phyloP scores from a whole-genome alignment of 2,797 vertebrate genomes.

The Galaxias olidus region DNA sequence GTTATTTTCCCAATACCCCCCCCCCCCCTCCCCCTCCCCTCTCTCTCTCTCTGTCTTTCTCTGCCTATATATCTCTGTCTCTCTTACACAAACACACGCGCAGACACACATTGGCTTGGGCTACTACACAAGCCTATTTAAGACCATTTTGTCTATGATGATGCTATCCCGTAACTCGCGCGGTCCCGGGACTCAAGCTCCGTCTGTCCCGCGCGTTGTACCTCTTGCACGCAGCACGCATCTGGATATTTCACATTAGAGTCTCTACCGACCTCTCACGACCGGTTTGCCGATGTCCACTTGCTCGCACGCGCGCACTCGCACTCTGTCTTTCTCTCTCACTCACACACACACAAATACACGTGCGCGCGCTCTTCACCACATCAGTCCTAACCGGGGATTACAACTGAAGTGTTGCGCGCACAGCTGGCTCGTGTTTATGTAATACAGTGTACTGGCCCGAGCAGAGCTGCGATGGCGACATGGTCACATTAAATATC shows the following conservation, averaged over 20 bases:
- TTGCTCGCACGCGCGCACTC: constrained; percentile 8
- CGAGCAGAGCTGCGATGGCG: constrained; percentile 32
- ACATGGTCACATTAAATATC: constrained; percentile 49
- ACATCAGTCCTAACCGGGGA: constrained; percentile 18
- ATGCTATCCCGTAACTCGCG: constrained; percentile 22
- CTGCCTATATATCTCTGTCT: constrained; percentile 49
- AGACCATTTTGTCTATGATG: background rate
- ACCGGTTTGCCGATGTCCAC: constrained; percentile 17
- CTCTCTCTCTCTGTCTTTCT: background rate
- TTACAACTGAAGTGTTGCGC: constrained; percentile 51
- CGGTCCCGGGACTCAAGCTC: constrained; percentile 19
- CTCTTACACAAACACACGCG: background rate
- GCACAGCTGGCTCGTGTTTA: constrained; percentile 47
- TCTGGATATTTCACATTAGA: background rate
- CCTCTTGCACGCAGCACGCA: constrained; percentile 31
- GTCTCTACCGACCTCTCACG: constrained; percentile 44
- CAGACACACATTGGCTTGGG: background rate
- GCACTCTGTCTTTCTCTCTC: background rate
- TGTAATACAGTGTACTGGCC: constrained; percentile 47
- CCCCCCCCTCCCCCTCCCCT: background rate
- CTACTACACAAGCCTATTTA: background rate
- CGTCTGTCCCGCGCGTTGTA: constrained; percentile 25
- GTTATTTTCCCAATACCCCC: background rate
- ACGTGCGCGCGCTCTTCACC: constrained; percentile 5
- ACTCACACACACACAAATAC: constrained; percentile 2